A percentile compares a stretch with the other conserved stretches of the same genome.
Conservation (phyloP, 2,888 invertebrate genomes). For the Ferrisia virgata region DNA sequence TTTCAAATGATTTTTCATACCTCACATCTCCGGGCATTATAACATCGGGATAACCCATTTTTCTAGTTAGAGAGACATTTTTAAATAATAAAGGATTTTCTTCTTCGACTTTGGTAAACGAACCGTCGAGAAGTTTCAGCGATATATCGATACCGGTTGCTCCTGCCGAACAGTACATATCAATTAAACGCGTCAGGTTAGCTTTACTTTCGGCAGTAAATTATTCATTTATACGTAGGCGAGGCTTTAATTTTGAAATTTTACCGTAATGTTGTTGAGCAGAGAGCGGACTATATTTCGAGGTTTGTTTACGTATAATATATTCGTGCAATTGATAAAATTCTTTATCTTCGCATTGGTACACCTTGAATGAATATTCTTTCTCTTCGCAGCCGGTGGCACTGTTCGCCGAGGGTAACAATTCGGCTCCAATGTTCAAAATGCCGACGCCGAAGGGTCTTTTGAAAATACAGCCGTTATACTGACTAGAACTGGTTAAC, state of each 20-base stretch:
- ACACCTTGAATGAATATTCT: slow-evolving; percentile 71
- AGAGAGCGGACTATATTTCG: slow-evolving; percentile 77
- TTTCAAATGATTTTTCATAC: slow-evolving; percentile 40
- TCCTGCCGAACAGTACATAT: slow-evolving; percentile 51
- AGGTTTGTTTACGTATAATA: slow-evolving; percentile 77
- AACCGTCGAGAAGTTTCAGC: slow-evolving; percentile 74
- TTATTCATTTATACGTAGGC: no score
- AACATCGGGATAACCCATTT: slow-evolving; percentile 90
- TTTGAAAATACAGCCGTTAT: slow-evolving; percentile 50
- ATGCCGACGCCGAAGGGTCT: slow-evolving; percentile 87
- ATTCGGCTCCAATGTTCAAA: slow-evolving; percentile 59
- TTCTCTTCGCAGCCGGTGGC: slow-evolving; percentile 60
- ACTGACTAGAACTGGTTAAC: slow-evolving; percentile 37
- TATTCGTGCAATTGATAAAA: slow-evolving; percentile 86
- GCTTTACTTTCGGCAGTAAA: no score
- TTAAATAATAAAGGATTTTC: slow-evolving; percentile 70
- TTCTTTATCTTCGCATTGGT: slow-evolving; percentile 80
- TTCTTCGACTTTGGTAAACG: slow-evolving; percentile 73
- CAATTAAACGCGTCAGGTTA: no score
- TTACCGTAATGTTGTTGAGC: slow-evolving; percentile 80
- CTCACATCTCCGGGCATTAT: slow-evolving; percentile 90
- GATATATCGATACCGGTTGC: slow-evolving; percentile 67
- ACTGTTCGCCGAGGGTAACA: slow-evolving; percentile 52
- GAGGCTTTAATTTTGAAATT: no score
- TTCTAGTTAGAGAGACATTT: slow-evolving; percentile 78